These are phyloP conservation scores for Heliconius ethilla DNA, from an alignment of 2,888 invertebrate genomes.

Conservation along the genomic window DNA sequence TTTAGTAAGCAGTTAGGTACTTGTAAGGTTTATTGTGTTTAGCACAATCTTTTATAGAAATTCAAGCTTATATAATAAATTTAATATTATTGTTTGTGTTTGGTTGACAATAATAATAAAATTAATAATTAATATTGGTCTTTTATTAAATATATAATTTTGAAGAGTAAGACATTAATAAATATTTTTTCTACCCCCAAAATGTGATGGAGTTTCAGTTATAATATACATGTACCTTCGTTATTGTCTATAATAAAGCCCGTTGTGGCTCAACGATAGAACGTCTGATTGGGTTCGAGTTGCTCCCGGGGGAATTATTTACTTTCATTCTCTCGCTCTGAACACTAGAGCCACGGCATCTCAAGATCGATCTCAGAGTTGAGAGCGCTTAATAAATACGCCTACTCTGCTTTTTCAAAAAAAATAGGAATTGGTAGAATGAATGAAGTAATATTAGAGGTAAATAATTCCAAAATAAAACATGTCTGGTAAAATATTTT, in stretches of 20 bases:
- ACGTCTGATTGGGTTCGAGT: too few species aligned
- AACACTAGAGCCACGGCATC: too few species aligned
- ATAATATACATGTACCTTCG: too few species aligned
- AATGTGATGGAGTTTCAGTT: too few species aligned
- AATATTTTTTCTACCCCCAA: too few species aligned
- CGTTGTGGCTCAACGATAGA: too few species aligned
- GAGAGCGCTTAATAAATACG: not conserved
- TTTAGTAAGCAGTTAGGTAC: not conserved
- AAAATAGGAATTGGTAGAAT: not conserved
- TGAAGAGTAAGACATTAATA: too few species aligned
- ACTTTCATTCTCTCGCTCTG: not conserved
- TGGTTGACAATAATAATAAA: not conserved
- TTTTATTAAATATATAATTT: not conserved
- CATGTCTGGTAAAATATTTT: constrained; percentile 40
- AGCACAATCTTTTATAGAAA: constrained; percentile 2
- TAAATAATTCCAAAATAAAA: constrained; percentile 24
- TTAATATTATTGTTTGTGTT: not conserved
- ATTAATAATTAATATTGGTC: not conserved
- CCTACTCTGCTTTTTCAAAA: not conserved
- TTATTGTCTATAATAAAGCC: too few species aligned
- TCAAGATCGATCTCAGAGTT: too few species aligned
- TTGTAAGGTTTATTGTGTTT: not conserved
- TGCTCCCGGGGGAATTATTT: not conserved
- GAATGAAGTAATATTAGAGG: not conserved
- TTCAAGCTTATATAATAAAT: not conserved